Evolutionary conservation across 2,797 vertebrate genomes (phyloP).

Genomic region (Craterocephalus amniculus): DNA sequence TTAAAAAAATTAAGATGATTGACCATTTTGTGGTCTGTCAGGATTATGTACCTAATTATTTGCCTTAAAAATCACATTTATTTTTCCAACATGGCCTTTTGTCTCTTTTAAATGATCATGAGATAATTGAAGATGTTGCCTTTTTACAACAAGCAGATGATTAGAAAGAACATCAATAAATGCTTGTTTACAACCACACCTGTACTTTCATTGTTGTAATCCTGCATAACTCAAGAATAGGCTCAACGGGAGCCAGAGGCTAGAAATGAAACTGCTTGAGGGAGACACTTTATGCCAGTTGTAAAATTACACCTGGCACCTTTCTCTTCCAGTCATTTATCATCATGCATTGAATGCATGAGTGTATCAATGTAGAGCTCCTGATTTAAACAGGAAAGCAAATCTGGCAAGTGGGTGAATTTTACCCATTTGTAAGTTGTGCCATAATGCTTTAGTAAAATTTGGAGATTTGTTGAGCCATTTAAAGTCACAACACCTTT

Average conservation of each 20-base stretch:
- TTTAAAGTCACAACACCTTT: not conserved
- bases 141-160: not conserved
- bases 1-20: not conserved
- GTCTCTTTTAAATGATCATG: no score
- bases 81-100: not conserved
- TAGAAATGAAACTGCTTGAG: not conserved
- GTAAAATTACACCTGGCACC: not conserved
- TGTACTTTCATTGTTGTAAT: not conserved
- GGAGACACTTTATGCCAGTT: not conserved
- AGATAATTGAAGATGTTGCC: no score
- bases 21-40: not conserved
- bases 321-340: slow-evolving; percentile 20
- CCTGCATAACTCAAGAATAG: not conserved
- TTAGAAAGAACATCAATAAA: slow-evolving; percentile 2
- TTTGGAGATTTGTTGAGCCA: not conserved
- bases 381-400: slow-evolving; percentile 4
- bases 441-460: not conserved
- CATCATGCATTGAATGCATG: slow-evolving; percentile 16
- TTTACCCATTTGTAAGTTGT: not conserved
- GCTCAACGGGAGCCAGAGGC: not conserved
- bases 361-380: slow-evolving; percentile 2
- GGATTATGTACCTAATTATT: not conserved
- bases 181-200: slow-evolving; percentile 3
- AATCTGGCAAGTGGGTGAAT: not conserved
- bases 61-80: not conserved